A percentile compares a stretch with the other conserved stretches of the same genome.
These are phyloP conservation scores for Ips typographus DNA, from an alignment of 1,140 invertebrate species.

Conservation along the genomic window DNA sequence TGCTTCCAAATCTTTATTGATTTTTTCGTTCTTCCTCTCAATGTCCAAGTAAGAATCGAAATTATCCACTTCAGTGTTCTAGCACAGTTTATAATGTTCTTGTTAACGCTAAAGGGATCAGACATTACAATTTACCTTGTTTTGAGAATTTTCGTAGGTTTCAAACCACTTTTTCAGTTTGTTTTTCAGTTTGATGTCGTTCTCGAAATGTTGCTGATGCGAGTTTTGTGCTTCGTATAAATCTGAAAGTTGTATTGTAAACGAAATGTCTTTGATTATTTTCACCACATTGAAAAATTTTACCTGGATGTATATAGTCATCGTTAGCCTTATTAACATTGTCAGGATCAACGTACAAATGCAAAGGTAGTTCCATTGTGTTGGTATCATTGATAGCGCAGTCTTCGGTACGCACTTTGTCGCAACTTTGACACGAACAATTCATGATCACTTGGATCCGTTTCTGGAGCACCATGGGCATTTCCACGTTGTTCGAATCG, in stretches of 20 bases:
- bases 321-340: constrained; percentile 21
- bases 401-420: constrained; percentile 42
- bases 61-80: constrained; percentile 20
- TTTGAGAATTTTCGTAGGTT: constrained; percentile 18
- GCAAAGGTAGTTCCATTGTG: constrained; percentile 44
- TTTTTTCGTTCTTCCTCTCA: constrained; percentile 41
- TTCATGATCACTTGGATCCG: constrained; percentile 66
- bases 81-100: neutral
- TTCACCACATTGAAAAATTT: neutral
- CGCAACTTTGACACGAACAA: constrained; percentile 63
- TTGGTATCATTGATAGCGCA: constrained; percentile 44
- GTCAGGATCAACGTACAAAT: constrained; percentile 40
- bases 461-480: constrained; percentile 59
- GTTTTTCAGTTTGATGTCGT: constrained; percentile 31
- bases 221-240: constrained; percentile 29
- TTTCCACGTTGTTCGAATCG: constrained; percentile 56
- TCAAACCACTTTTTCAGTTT: constrained; percentile 37
- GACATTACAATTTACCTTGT: constrained; percentile 14
- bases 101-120: neutral
- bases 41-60: constrained; percentile 21
- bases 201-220: constrained; percentile 27
- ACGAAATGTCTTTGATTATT: too few species aligned
- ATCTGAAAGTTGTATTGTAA: constrained; percentile 11
- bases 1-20: constrained; percentile 41
- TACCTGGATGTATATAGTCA: constrained; percentile 31